Conservation (phyloP, 2,888 invertebrate genomes). For the Hirtodrosophila duncani region DNA sequence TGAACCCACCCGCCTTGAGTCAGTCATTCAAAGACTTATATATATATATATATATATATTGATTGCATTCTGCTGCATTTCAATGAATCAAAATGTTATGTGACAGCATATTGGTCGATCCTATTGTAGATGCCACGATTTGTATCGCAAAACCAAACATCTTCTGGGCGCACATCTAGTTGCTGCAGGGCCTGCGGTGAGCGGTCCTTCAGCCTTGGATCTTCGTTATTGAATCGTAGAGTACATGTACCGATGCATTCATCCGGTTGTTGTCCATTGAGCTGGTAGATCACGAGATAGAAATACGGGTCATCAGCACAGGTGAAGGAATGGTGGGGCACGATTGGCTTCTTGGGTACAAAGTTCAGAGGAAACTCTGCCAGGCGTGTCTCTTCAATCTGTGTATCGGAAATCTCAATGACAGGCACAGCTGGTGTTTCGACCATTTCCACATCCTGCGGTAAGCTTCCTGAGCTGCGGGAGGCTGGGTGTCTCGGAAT, state of each 20-base stretch:
- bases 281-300: constrained; percentile 42
- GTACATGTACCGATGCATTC: constrained; percentile 37
- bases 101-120: too few relatives aligned
- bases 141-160: constrained; percentile 29
- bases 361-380: neutral
- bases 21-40: too few relatives aligned
- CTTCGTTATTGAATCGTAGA: constrained; percentile 29
- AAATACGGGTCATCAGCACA: constrained; percentile 6
- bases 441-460: neutral
- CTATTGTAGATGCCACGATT: constrained; percentile 28
- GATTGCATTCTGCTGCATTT: too few relatives aligned
- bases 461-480: neutral
- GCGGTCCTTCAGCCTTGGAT: constrained; percentile 35
- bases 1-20: too few relatives aligned
- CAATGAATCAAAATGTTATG: too few relatives aligned
- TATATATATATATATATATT: too few relatives aligned
- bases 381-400: too few relatives aligned
- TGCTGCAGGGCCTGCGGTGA: constrained; percentile 20
- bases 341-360: constrained; percentile 9
- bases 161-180: constrained; percentile 16
- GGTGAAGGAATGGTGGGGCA: constrained; percentile 19
- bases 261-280: constrained; percentile 1
- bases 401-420: constrained; percentile 22
- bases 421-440: neutral
- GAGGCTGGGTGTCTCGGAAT: constrained; percentile 13